Evolutionary conservation across 2,797 vertebrate genomes (phyloP), one percentile per base, ranked within the genome.

Genomic region (Caiman crocodilus): DNA sequence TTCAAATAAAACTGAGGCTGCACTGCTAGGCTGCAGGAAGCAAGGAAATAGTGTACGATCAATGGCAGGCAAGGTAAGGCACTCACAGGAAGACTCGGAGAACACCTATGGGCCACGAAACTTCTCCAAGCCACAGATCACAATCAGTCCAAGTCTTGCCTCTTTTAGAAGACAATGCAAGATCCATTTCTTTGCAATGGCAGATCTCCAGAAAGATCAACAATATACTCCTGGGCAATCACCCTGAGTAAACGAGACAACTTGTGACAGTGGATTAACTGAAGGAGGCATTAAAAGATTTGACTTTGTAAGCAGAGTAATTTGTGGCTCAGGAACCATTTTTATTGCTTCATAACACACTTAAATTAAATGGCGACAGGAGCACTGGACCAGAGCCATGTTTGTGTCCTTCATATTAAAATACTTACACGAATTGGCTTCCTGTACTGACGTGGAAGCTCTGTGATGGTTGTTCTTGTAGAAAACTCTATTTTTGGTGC

Each of bases 401-500:
- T 80, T n/a, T 89, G 60, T 15, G 16, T 58, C 9, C 59, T 75
- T 69, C 23, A 71, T n/a, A 26, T 73, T 3, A 56, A 85, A 73
- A 88, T 95, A 97, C 97, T 96, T 97, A 96, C 90, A 79, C 30
- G 55, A 92, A 97, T 94, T 94, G 91, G 95, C 76, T 86, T 96
- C 90, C 97, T 95, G 42, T 89, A 77, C 85, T 96, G 86, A 89
- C 96, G 92, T 80, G 96, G 89, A 74, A 98, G 97, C 93, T 99
- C 98, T 81, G 94, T 97, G 95, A 99, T 99, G 85, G 97, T 98
- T 64, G 98, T 98, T 94, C 97, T 98, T 64, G 98, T 98, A 88
- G 98, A 98, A 96, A 99, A 99, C 85, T 98, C 98, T 93, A 98
- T 88, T 97, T 98, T 98, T 67, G 98, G 98, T 96, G 98, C 97